Evolutionary conservation across 2,113 vertebrate species (phyloP).

Genomic region (zebrafish (Danio rerio)): DNA sequence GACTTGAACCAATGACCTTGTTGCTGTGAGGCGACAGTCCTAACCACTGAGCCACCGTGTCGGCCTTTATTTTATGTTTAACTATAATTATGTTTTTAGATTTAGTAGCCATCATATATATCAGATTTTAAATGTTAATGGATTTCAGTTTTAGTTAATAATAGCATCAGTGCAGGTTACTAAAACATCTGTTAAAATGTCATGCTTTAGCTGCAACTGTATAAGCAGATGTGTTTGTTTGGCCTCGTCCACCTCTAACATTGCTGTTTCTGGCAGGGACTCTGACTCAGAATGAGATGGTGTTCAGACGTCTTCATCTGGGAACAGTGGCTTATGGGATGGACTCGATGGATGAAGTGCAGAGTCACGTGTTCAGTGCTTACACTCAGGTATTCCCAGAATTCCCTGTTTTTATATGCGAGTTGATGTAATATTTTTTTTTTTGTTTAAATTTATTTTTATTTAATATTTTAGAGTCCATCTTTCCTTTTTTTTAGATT

Average conservation of each 20-base stretch:
- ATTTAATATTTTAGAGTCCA: no score
- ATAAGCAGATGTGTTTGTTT: not conserved
- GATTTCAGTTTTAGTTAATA: no score
- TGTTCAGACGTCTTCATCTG: constrained; percentile 94
- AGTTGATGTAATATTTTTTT: no score
- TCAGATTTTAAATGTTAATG: no score
- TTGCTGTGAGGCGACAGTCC: no score
- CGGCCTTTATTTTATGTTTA: no score
- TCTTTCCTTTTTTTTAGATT: no score
- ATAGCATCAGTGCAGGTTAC: not conserved
- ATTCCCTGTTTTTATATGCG: not conserved
- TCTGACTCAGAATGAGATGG: constrained; percentile 98
- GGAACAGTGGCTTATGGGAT: constrained; percentile 95
- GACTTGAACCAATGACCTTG: no score
- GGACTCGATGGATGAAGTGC: constrained; percentile 98
- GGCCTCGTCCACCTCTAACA: not conserved
- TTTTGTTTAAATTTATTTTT: no score
- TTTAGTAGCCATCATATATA: no score
- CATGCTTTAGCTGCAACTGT: not conserved
- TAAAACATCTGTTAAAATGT: not conserved
- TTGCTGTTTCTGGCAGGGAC: constrained; percentile 80
- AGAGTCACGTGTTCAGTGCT: constrained; percentile 95
- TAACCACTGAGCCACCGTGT: no score
- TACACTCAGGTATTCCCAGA: constrained; percentile 89
- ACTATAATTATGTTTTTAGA: no score